Evolutionary conservation across 2,888 invertebrate genomes (phyloP).

Genomic region (Hofmannophila pseudospretella): DNA sequence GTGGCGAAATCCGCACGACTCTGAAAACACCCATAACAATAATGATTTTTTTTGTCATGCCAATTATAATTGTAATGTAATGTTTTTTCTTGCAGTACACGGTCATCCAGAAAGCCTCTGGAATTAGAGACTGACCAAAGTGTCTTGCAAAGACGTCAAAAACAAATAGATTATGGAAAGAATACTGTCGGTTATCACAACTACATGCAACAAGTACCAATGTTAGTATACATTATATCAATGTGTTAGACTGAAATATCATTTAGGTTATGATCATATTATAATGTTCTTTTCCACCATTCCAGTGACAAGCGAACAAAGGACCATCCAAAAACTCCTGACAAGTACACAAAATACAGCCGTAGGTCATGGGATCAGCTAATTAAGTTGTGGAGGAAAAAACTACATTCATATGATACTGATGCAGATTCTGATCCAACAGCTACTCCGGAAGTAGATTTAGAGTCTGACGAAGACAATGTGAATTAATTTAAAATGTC

Average conservation of each 20-base stretch:
- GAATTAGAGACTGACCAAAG: conserved; percentile 84
- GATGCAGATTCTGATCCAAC: conserved; percentile 11
- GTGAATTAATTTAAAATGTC: conserved; percentile 4
- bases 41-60: too few species aligned
- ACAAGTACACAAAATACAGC: conserved; percentile 91
- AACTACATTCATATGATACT: conserved; percentile 88
- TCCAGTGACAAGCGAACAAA: conserved; percentile 78
- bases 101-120: conserved; percentile 32
- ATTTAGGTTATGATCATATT: too few species aligned
- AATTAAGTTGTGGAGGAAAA: conserved; percentile 90
- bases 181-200: conserved; percentile 92
- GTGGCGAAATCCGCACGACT: too few species aligned
- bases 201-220: conserved; percentile 82
- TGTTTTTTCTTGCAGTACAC: too few species aligned
- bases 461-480: conserved; percentile 17
- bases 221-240: conserved; percentile 67
- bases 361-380: conserved; percentile 95
- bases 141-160: conserved; percentile 87
- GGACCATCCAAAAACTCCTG: conserved; percentile 93
- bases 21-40: too few species aligned
- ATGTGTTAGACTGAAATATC: too few species aligned
- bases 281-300: too few species aligned
- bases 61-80: too few species aligned
- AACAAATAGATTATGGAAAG: conserved; percentile 97
- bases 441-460: conserved; percentile 62